Conservation (phyloP, 2,113 vertebrate species). For the Cyrtonyx montezumae region DNA sequence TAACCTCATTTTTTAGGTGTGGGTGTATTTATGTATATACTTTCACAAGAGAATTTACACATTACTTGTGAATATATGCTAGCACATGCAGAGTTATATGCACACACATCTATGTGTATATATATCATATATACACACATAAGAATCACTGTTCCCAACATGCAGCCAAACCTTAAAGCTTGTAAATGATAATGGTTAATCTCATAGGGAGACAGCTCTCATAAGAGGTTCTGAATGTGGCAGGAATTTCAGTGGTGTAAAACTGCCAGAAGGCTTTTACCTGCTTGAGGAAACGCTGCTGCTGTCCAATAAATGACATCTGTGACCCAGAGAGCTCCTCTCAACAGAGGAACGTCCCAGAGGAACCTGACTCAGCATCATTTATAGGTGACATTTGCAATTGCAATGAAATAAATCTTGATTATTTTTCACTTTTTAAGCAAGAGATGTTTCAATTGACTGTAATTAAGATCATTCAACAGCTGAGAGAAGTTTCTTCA, state of each 20-base stretch:
- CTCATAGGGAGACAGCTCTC: neutral
- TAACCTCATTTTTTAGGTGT: neutral
- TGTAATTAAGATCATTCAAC: conserved; percentile 42
- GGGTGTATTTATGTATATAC: too few species aligned
- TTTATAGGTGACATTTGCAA: conserved; percentile 11
- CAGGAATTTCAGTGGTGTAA: neutral
- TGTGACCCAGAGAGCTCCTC: neutral
- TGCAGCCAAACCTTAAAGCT: neutral
- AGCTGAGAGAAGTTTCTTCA: neutral
- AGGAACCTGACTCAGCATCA: neutral
- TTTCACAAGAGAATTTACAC: neutral
- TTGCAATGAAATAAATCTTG: neutral
- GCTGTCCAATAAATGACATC: conserved; percentile 48
- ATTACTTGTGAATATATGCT: neutral
- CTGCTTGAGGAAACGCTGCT: conserved; percentile 33
- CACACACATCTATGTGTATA: fast-evolving
- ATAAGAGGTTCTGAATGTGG: conserved; percentile 22
- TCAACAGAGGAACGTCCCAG: neutral
- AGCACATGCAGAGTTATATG: too few species aligned
- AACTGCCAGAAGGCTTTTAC: conserved; percentile 42
- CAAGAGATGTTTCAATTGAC: neutral
- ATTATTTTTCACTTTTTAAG: neutral
- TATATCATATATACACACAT: neutral
- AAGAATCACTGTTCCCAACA: neutral
- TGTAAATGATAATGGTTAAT: conserved; percentile 34